These are phyloP conservation scores for Quadroppia sp. DNA, from an alignment of 2,888 invertebrate species.

Conservation along the genomic window DNA sequence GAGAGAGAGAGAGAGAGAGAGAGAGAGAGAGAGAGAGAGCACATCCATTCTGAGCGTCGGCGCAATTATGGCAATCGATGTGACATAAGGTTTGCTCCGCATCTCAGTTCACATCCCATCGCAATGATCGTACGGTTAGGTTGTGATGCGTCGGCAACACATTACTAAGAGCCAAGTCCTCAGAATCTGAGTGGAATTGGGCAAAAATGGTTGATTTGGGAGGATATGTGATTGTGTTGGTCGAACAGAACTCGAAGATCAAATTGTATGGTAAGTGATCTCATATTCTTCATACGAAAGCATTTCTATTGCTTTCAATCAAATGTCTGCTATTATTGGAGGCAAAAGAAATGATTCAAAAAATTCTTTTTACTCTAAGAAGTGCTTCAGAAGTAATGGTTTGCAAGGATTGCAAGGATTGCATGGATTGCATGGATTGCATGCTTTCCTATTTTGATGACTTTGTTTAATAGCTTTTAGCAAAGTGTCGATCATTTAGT, in stretches of 20 bases:
- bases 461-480: conserved; percentile 15
- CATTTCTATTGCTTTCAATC: too few relatives aligned
- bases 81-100: conserved; percentile 12
- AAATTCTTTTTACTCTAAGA: neutral
- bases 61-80: neutral
- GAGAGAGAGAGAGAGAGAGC: conserved; percentile 3
- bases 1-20: conserved; percentile 24
- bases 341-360: neutral
- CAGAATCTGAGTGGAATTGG: conserved; percentile 3
- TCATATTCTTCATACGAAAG: too few relatives aligned
- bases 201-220: conserved; percentile 74
- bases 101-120: neutral
- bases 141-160: conserved; percentile 3
- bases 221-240: conserved; percentile 90
- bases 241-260: conserved; percentile 88
- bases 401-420: too few relatives aligned
- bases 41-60: conserved; percentile 1
- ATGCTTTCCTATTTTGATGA: conserved; percentile 25
- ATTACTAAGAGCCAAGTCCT: conserved; percentile 2
- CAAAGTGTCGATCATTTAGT: conserved; percentile 21
- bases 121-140: neutral
- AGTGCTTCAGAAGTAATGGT: neutral
- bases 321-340: neutral
- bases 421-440: too few relatives aligned
- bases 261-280: conserved; percentile 81